Evolutionary conservation across 2,113 vertebrate genomes (phyloP).

Genomic region (Siphamia tubifer): DNA sequence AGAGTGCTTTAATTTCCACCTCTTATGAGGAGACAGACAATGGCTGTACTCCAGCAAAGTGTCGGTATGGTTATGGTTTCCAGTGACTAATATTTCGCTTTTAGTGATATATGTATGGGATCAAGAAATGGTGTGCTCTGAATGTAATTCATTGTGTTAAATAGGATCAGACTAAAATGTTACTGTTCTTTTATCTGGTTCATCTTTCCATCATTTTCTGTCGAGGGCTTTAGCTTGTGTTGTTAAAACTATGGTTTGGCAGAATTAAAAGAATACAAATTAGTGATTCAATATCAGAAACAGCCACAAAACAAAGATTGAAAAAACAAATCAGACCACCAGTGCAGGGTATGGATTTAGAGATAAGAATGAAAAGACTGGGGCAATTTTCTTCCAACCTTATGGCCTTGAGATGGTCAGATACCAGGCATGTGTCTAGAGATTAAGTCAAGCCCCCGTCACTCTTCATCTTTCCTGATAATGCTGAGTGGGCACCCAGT

Average conservation of each 20-base stretch:
- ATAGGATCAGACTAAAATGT: too few relatives aligned
- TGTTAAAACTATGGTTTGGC: too few relatives aligned
- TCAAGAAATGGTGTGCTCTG: neutral
- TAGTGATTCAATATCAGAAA: neutral
- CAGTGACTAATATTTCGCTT: neutral
- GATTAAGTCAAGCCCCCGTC: slow-evolving; percentile 28
- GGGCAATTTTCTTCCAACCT: slow-evolving; percentile 36
- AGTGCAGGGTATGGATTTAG: neutral
- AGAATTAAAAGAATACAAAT: too few relatives aligned
- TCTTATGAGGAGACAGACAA: neutral
- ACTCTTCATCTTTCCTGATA: slow-evolving; percentile 42
- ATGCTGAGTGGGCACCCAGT: slow-evolving; percentile 54
- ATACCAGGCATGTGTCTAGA: slow-evolving; percentile 5
- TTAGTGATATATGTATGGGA: neutral
- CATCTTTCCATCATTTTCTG: too few relatives aligned
- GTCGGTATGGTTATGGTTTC: neutral
- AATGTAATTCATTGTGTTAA: neutral
- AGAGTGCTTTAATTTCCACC: slow-evolving; percentile 14
- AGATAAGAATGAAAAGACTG: slow-evolving; percentile 15
- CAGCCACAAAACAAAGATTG: neutral
- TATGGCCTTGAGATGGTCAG: slow-evolving; percentile 29
- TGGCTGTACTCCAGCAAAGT: neutral
- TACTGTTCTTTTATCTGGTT: too few relatives aligned
- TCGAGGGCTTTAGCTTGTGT: too few relatives aligned
- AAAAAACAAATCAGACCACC: neutral